phyloP scores from a whole-genome alignment of 2,113 vertebrate genomes.

The Solea solea region DNA sequence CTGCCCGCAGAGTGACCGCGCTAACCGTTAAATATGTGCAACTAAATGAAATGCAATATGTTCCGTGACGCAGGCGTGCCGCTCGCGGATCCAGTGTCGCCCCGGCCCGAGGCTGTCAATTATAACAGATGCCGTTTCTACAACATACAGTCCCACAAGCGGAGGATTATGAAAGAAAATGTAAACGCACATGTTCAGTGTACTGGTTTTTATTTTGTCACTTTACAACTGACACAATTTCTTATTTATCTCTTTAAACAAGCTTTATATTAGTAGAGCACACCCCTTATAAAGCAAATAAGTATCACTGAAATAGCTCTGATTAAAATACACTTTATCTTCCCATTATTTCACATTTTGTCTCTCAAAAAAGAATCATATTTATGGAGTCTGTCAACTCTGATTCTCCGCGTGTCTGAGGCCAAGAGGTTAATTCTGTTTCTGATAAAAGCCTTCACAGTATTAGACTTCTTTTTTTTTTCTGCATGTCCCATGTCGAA shows the following conservation, averaged over 20 bases:
- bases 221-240: too few relatives aligned
- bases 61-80: too few relatives aligned
- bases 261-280: too few relatives aligned
- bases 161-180: background rate
- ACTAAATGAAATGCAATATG: too few relatives aligned
- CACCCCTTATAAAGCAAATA: background rate
- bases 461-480: background rate
- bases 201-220: too few relatives aligned
- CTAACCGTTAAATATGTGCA: too few relatives aligned
- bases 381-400: background rate
- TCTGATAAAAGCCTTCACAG: background rate
- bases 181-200: background rate
- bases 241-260: too few relatives aligned
- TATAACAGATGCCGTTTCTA: background rate
- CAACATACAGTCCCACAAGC: too few relatives aligned
- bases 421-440: background rate
- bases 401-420: background rate
- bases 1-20: too few relatives aligned
- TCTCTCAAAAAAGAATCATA: background rate
- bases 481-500: constrained; percentile 4
- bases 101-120: too few relatives aligned
- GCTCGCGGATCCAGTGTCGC: too few relatives aligned
- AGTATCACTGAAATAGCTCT: background rate
- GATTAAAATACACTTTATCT: background rate
- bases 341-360: background rate